These are phyloP conservation scores for Papilio machaon DNA, from an alignment of 1,140 invertebrate genomes.

Conservation along the genomic window DNA sequence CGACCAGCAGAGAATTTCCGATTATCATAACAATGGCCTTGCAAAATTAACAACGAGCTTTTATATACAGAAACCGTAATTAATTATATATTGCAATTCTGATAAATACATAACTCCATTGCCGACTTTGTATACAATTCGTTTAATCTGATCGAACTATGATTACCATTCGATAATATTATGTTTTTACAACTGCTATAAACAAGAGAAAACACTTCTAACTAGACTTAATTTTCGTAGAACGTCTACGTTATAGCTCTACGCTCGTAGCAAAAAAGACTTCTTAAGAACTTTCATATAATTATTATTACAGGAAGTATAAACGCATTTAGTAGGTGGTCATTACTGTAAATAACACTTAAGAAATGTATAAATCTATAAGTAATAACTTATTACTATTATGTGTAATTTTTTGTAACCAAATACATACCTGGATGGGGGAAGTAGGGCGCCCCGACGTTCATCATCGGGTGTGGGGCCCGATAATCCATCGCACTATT, in stretches of 20 bases:
- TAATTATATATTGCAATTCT: conserved; percentile 12
- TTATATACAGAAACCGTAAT: not conserved
- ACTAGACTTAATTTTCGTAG: not conserved
- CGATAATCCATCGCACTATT: conserved; percentile 74
- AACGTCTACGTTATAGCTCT: not conserved
- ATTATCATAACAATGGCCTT: not conserved
- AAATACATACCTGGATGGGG: conserved; percentile 69
- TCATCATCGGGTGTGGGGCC: conserved; percentile 69
- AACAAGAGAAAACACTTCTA: not conserved
- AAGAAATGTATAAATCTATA: not conserved
- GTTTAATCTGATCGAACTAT: not conserved
- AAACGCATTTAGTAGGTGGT: no score
- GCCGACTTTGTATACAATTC: not conserved
- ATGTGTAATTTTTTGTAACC: not conserved
- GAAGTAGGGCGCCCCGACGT: conserved; percentile 71
- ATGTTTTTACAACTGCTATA: not conserved
- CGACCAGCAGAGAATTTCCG: not conserved
- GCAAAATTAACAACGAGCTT: not conserved
- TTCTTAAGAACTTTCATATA: not conserved
- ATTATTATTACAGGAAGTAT: not conserved
- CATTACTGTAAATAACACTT: no score
- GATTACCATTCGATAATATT: not conserved
- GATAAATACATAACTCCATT: not conserved
- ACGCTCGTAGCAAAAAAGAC: not conserved
- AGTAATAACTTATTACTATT: not conserved